Conservation (phyloP, 2,797 vertebrate genomes). For the Anabas testudineus region DNA sequence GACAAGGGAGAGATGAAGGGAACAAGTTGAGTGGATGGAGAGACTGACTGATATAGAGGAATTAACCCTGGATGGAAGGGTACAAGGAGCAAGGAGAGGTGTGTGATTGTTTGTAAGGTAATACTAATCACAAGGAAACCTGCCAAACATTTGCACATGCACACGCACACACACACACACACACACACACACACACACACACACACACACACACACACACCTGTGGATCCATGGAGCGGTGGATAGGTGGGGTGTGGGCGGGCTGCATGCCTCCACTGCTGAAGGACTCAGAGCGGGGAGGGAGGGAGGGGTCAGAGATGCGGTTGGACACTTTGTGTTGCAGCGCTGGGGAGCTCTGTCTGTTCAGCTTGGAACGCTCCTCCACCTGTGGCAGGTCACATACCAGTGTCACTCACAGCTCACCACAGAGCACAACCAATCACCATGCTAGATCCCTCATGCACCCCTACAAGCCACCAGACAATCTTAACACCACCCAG, state of each 20-base stretch:
- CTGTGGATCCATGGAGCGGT: conserved; percentile 92
- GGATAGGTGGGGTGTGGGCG: conserved; percentile 91
- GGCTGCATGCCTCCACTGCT: conserved; percentile 93
- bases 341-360: conserved; percentile 95
- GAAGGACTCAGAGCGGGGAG: conserved; percentile 95
- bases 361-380: conserved; percentile 95
- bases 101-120: conserved; percentile 5
- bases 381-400: conserved; percentile 89
- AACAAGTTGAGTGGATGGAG: no score
- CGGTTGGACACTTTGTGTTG: conserved; percentile 95
- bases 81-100: neutral
- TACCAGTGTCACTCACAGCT: conserved; percentile 63
- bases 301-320: conserved; percentile 94
- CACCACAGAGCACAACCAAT: conserved; percentile 38
- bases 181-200: conserved; percentile 82
- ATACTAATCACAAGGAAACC: neutral
- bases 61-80: neutral
- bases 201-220: conserved; percentile 84
- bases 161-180: conserved; percentile 75
- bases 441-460: conserved; percentile 19
- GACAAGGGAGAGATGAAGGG: no score
- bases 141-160: conserved; percentile 66
- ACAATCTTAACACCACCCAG: conserved; percentile 35
- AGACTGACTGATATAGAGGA: neutral
- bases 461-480: conserved; percentile 50